Evolutionary conservation across 1,140 invertebrate species (phyloP).

Genomic region (Pseudachorutes palmiensis): DNA sequence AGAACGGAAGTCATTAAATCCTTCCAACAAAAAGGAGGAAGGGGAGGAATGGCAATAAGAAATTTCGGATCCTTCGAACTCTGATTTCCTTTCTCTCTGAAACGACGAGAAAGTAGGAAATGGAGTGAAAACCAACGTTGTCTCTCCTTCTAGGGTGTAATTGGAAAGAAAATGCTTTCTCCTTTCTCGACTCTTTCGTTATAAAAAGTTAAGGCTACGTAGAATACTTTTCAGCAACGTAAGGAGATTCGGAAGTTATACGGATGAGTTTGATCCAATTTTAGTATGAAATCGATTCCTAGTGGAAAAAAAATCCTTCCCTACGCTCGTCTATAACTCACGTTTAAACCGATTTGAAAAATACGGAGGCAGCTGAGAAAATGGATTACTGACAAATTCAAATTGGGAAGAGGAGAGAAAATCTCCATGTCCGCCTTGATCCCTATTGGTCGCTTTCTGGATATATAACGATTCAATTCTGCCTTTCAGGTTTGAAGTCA

Average conservation of each 20-base stretch:
- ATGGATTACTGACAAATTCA: no score
- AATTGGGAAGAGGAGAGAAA: no score
- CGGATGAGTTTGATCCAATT: conserved; percentile 9
- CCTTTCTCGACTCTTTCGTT: neutral
- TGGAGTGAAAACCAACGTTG: neutral
- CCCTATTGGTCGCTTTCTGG: no score
- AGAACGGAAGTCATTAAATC: conserved; percentile 12
- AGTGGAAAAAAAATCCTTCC: neutral
- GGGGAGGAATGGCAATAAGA: neutral
- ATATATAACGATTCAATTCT: no score
- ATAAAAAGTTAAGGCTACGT: neutral
- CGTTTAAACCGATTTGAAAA: no score
- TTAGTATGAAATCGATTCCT: conserved; percentile 5
- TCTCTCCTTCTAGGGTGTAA: conserved; percentile 8
- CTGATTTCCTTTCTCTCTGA: neutral
- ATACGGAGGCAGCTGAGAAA: no score
- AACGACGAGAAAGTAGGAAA: neutral
- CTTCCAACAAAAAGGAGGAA: neutral
- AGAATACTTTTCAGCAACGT: neutral
- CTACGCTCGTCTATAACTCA: neutral
- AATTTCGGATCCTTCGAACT: neutral
- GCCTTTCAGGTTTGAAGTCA: no score
- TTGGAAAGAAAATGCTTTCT: conserved; percentile 11
- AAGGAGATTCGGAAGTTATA: neutral
- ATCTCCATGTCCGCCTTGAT: no score